These are phyloP conservation scores for Nyleta sp. DNA, from an alignment of 2,888 invertebrate species.

Conservation along the genomic window DNA sequence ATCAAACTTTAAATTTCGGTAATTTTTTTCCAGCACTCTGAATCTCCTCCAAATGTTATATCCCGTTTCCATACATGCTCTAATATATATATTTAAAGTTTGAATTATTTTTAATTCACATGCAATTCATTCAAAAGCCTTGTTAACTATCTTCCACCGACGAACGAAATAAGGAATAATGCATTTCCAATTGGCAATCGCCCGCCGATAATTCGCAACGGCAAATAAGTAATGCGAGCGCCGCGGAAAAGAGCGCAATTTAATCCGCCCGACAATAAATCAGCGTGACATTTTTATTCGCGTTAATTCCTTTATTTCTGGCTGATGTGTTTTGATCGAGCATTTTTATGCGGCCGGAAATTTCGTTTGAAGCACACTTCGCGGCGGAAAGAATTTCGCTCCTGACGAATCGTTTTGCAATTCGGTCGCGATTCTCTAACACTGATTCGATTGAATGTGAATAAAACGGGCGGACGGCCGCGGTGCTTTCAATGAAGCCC, in stretches of 20 bases:
- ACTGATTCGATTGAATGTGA: constrained; percentile 38
- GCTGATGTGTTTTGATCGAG: constrained; percentile 24
- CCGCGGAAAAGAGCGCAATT: constrained; percentile 7
- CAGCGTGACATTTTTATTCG: constrained; percentile 33
- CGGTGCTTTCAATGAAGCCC: constrained; percentile 33
- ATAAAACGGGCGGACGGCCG: constrained; percentile 7
- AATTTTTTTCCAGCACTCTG: no score
- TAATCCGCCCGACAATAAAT: constrained; percentile 34
- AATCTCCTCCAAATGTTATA: no score
- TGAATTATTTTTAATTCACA: no score
- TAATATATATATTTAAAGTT: no score
- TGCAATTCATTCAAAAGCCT: no score
- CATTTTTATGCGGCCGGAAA: constrained; percentile 10
- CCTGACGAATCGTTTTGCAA: constrained; percentile 37
- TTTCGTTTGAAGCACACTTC: no score
- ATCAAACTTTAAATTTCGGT: no score
- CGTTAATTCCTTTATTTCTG: constrained; percentile 40
- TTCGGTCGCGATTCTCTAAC: constrained; percentile 40
- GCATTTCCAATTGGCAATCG: constrained; percentile 3
- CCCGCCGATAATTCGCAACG: constrained; percentile 4
- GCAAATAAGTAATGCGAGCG: constrained; percentile 11
- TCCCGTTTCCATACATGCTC: no score
- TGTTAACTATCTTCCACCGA: background rate
- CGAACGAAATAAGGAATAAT: constrained; percentile 11
- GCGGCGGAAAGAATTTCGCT: no score